Base-by-base conservation (phyloP, 2,797 vertebrate species). In the Leucoraja ocellata region DNA sequence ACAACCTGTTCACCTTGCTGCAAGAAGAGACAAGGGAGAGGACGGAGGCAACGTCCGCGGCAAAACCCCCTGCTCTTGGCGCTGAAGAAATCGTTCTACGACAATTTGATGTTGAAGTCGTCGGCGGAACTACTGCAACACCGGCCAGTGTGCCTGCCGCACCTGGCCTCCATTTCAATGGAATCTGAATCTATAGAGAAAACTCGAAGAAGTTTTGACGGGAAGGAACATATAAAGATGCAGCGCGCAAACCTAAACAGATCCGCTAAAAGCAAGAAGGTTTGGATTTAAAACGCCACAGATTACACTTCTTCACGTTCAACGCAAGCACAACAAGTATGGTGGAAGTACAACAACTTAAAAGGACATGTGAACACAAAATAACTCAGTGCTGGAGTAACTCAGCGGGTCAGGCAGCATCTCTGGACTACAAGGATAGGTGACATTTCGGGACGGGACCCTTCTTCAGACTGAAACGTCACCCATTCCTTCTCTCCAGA, bases 101-200 rank as follows among this genome's bases (percentile, higher is more conserved):
- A 97, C 84, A 94, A 95, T 77, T 94, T 96, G 32, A 93, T 96
- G 91, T 95, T 97, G 76, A 96, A 96, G 94, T 94, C 95, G 23
- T 93, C 95, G 0, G 92, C 94, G 3, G 28, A 93, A 65, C 32
- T 94, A 91, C 94, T 95, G 73, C 94, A 94, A 91, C 95, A 96
- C 93, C 96, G 95, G 94, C 94, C 93, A 21, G 68, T 94, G 18
- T 93, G 94, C 10, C 88, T 93, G 28, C 93, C 95, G 76, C 94
- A 95, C 46, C 95, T 94, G n/a, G 94, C 95, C 13, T 95, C 95
- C 84, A 96, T 97, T 94, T 96, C 96, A 86, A 97, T 97, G 73
- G 95, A 96, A 94, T 96, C 96, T 7, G 96, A 96, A 93, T 96
- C 96, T 83, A 95, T 94, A n/a, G 91, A 96, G 94, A 96, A 94